Evolutionary conservation across 2,888 invertebrate species (phyloP).

Genomic region (Oxytorus armatus): DNA sequence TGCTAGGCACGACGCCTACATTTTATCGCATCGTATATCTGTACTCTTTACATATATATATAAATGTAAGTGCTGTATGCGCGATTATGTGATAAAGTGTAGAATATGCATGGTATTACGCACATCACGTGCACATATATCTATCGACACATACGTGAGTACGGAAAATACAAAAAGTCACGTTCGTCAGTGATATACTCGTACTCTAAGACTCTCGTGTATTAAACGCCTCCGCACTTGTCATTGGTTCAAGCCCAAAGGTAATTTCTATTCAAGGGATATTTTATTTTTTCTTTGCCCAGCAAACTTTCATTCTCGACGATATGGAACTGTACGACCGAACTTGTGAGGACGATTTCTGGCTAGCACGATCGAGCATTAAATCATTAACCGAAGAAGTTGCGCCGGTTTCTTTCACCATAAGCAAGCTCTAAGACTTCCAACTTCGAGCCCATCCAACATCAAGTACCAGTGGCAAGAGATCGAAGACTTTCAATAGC

Average conservation of each 20-base stretch:
- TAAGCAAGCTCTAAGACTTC: constrained; percentile 44
- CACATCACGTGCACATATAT: no score
- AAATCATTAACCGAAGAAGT: constrained; percentile 52
- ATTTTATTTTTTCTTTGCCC: neutral
- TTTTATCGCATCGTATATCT: constrained; percentile 66
- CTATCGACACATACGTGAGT: no score
- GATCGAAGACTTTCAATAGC: no score
- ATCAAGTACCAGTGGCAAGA: neutral
- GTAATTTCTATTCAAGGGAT: constrained; percentile 35
- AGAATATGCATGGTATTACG: neutral
- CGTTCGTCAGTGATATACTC: constrained; percentile 9
- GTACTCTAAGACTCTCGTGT: constrained; percentile 10
- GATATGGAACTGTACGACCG: constrained; percentile 23
- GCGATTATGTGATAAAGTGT: constrained; percentile 1
- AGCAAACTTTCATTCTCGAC: constrained; percentile 48
- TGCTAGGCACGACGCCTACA: constrained; percentile 82
- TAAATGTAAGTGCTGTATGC: neutral
- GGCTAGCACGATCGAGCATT: constrained; percentile 50
- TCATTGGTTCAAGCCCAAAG: constrained; percentile 45
- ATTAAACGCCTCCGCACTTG: constrained; percentile 52
- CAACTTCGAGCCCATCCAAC: constrained; percentile 14
- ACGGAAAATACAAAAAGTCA: neutral
- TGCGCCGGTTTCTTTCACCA: constrained; percentile 4
- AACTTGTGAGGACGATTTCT: constrained; percentile 37
- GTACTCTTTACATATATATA: neutral